Base-by-base conservation (phyloP, 2,888 invertebrate species). In the Ophion ventricosus region DNA sequence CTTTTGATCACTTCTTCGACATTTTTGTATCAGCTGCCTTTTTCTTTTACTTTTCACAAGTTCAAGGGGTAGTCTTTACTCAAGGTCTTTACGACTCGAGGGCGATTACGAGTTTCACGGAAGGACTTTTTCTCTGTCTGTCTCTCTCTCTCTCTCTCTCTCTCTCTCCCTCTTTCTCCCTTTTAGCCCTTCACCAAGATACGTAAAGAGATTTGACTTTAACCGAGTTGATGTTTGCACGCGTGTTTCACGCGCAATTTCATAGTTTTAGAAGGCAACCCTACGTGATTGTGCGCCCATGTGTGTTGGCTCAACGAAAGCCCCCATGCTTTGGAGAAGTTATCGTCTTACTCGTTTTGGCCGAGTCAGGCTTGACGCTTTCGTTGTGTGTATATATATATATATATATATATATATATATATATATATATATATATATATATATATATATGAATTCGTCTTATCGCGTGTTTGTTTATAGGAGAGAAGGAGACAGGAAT, bases 91-190 rank as follows among this genome's bases (percentile, higher is more conserved):
- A 76, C 63, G 56, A 72, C 63, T 56, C 26, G 35, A 63, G 56
- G 73, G 74, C 73, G 80, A 80, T 84, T 74, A 69, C 77, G 35
- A 43, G 72, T 84, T 83, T 80, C 73, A 77, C 77, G 66, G 73
- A 84, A 59, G 79, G 81, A 83, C 78, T 86, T 86, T 85, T 80
- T 76, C 63, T n/a, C n/a, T n/a, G n/a, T n/a, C n/a, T n/a, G n/a
- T n/a, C n/a, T n/a, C n/a, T n/a, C n/a, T n/a, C n/a, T n/a, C n/a
- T n/a, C n/a, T 74, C 64, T 64, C 20, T 67, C 56, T 72, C 66
- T n/a, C 64, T 70, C 70, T 70, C 23, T 61, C 56, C 64, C 59
- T 23, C 76, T 86, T 85, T 84, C 76, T 76, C 64, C 70, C 70
- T 70, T 23, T 67, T 59, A 64, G 57, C 20, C 23, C 63, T 26